A percentile compares a stretch with the other conserved stretches of the same genome.
Conservation (phyloP, 2,797 vertebrate genomes). For the Spinibarbus caldwelli region DNA sequence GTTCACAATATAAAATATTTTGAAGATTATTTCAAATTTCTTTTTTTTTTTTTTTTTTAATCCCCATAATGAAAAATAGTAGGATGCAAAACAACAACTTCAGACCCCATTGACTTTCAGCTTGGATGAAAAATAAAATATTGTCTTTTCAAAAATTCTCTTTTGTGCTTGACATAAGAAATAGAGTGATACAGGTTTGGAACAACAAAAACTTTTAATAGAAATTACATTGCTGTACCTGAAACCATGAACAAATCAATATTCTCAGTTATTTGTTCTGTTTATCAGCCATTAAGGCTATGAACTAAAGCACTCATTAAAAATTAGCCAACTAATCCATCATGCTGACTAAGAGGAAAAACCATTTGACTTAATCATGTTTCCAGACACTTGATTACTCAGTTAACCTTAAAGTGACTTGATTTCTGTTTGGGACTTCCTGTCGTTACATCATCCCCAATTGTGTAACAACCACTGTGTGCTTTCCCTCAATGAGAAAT, state of each 20-base stretch:
- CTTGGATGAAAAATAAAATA: background rate
- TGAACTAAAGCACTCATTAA: background rate
- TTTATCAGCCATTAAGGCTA: slow-evolving; percentile 21
- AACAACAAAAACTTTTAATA: background rate
- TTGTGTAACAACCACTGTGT: slow-evolving; percentile 35
- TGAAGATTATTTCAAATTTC: background rate
- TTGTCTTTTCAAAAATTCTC: background rate
- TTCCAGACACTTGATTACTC: slow-evolving; percentile 27
- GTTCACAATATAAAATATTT: background rate
- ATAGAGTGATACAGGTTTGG: background rate
- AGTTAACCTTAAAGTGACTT: background rate
- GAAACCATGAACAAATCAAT: slow-evolving; percentile 17
- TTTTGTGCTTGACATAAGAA: background rate
- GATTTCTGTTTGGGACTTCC: background rate
- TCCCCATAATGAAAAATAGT: background rate
- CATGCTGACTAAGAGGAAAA: slow-evolving; percentile 12
- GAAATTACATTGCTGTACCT: background rate
- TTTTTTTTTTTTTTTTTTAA: background rate
- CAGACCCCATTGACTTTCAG: background rate
- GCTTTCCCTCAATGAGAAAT: slow-evolving; percentile 16
- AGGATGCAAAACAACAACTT: background rate
- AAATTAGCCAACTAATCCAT: slow-evolving; percentile 4
- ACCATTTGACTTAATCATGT: slow-evolving; percentile 12
- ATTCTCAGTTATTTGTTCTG: background rate
- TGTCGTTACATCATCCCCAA: slow-evolving; percentile 23